Conservation (phyloP, 2,797 vertebrate species). For the Hydrophis major region DNA sequence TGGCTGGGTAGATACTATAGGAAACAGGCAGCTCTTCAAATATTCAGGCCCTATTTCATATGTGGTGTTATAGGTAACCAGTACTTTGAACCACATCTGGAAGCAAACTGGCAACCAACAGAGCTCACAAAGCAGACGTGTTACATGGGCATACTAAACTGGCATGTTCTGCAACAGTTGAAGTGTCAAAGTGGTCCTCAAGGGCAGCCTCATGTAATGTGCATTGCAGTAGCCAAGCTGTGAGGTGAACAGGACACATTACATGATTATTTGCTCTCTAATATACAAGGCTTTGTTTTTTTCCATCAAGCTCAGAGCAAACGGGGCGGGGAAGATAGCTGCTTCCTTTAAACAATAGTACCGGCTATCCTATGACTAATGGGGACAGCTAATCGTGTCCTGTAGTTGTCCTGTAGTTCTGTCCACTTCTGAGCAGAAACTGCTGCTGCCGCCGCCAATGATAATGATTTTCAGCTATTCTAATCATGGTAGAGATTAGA, state of each 20-base stretch:
- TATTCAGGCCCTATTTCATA: neutral
- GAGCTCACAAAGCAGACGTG: neutral
- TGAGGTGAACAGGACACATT: neutral
- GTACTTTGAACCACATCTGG: neutral
- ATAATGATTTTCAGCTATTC: neutral
- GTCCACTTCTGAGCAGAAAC: neutral
- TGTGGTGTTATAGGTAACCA: neutral
- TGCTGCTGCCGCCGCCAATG: neutral
- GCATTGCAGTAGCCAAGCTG: neutral
- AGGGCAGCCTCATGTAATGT: neutral
- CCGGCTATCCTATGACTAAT: neutral
- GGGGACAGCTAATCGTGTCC: too few species aligned
- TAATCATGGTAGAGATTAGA: neutral
- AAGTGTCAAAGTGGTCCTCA: neutral
- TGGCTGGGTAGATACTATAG: neutral
- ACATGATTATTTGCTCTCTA: neutral
- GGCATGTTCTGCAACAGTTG: neutral
- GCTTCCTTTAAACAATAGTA: neutral
- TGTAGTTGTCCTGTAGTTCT: neutral
- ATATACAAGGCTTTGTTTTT: neutral
- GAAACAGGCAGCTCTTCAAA: neutral
- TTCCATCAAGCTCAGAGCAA: neutral
- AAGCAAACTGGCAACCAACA: neutral
- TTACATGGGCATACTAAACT: neutral
- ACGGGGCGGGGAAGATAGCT: neutral